Evolutionary conservation across 92 coral and sea anemone species (phyloP).

Genomic region (Blastomussa wellsi): DNA sequence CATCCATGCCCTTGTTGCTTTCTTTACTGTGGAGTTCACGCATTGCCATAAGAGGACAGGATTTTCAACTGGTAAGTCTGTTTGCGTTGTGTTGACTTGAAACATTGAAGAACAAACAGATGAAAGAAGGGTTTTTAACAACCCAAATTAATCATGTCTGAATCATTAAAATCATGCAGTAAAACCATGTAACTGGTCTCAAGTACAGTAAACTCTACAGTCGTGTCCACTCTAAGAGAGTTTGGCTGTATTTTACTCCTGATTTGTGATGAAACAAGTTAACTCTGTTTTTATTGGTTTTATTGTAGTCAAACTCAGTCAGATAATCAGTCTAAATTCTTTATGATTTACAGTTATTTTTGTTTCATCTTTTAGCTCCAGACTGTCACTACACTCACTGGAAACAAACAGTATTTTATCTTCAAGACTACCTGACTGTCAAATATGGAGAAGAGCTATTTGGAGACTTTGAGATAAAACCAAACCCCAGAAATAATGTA

Average conservation of each 20-base stretch:
- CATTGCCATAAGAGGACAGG: constrained; percentile 98
- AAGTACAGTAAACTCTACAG: no score
- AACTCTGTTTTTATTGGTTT: not conserved
- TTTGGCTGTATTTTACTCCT: not conserved
- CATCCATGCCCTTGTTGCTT: constrained; percentile 90
- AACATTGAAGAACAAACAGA: not conserved
- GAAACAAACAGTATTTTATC: constrained; percentile 97
- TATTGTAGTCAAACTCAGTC: not conserved
- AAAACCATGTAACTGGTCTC: not conserved
- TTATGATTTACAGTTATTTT: not conserved
- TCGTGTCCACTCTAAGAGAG: no score
- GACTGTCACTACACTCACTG: constrained; percentile 96
- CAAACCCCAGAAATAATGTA: constrained; percentile 93
- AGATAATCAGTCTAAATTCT: no score
- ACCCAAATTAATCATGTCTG: not conserved
- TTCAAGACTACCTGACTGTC: constrained; percentile 90
- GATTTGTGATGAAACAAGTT: not conserved
- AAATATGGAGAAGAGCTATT: constrained; percentile 85
- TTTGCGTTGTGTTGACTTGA: not conserved
- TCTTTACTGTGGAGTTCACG: constrained; percentile 92
- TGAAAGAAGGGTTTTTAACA: not conserved
- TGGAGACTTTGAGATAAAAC: constrained; percentile 80
- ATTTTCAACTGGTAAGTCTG: constrained; percentile 83
- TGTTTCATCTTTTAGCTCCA: constrained; percentile 66
- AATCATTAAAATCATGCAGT: not conserved